Percentiles rank a stretch among this genome's conserved stretches.
Evolutionary conservation across 2,797 vertebrate genomes (phyloP).

Genomic region (Oryzias dopingdopingensis): DNA sequence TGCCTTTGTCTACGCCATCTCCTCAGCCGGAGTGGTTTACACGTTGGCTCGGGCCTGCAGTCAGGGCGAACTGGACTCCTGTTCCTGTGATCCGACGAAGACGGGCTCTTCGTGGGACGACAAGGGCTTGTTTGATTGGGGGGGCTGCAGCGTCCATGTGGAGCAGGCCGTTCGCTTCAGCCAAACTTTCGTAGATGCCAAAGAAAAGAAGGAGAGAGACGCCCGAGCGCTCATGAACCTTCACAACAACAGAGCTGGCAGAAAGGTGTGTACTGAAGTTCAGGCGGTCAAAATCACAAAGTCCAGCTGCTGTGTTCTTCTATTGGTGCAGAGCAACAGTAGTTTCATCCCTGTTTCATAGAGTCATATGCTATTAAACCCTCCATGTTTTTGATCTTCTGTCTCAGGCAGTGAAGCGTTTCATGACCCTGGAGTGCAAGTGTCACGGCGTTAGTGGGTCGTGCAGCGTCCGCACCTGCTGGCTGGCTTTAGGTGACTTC

Average conservation of each 20-base stretch:
- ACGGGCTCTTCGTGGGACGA: slow-evolving; percentile 85
- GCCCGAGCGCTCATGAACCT: slow-evolving; percentile 92
- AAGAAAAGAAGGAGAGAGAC: slow-evolving; percentile 88
- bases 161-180: slow-evolving; percentile 91
- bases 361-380: neutral
- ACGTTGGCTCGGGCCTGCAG: slow-evolving; percentile 93
- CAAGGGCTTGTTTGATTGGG: slow-evolving; percentile 90
- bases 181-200: slow-evolving; percentile 90
- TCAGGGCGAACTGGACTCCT: slow-evolving; percentile 91
- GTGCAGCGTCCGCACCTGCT: slow-evolving; percentile 91
- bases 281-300: neutral
- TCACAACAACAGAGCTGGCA: slow-evolving; percentile 93
- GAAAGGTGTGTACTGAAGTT: slow-evolving; percentile 81
- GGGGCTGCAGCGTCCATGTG: slow-evolving; percentile 95
- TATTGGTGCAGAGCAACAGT: neutral
- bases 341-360: neutral
- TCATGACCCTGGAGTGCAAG: slow-evolving; percentile 93
- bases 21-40: slow-evolving; percentile 93
- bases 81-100: slow-evolving; percentile 92
- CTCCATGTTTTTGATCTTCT: neutral
- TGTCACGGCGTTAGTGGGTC: slow-evolving; percentile 96
- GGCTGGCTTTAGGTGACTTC: slow-evolving; percentile 94
- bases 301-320: too few relatives aligned
- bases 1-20: slow-evolving; percentile 94
- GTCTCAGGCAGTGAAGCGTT: slow-evolving; percentile 89